Evolutionary conservation across 2,797 vertebrate genomes (phyloP).

Genomic region (Coilia nasus): DNA sequence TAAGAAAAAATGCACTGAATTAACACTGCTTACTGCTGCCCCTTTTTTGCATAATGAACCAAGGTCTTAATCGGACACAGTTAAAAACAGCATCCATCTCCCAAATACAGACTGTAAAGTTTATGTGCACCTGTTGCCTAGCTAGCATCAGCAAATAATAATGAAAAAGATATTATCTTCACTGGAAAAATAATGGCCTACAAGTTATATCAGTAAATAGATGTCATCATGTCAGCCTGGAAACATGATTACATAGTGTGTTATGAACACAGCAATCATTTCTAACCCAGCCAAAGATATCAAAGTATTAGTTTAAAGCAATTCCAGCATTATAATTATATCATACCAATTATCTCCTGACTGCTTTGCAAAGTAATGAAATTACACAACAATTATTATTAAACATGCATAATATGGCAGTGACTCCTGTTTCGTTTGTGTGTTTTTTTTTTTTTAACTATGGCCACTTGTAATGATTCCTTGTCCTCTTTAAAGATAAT

Average conservation of each 20-base stretch:
- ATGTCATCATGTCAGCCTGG: background rate
- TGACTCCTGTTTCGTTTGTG: background rate
- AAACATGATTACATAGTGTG: background rate
- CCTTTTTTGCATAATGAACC: too few species aligned
- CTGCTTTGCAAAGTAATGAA: conserved; percentile 21
- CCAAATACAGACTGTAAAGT: too few species aligned
- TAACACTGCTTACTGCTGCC: too few species aligned
- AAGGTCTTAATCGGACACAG: too few species aligned
- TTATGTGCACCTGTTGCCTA: too few species aligned
- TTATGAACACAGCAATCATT: background rate
- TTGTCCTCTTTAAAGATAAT: background rate
- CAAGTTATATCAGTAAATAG: background rate
- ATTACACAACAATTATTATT: conserved; percentile 32
- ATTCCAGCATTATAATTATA: background rate
- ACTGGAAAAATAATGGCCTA: background rate
- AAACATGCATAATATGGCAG: conserved; percentile 20
- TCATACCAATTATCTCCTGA: background rate
- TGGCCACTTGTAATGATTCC: background rate
- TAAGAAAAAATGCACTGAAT: too few species aligned
- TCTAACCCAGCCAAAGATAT: background rate
- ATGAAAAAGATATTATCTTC: background rate
- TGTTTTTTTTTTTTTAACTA: background rate
- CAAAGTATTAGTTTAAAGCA: conserved; percentile 15
- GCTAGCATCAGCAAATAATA: background rate
- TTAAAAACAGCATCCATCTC: too few species aligned